Evolutionary conservation across 2,113 vertebrate genomes (phyloP).

Genomic region (Urocolius indicus): DNA sequence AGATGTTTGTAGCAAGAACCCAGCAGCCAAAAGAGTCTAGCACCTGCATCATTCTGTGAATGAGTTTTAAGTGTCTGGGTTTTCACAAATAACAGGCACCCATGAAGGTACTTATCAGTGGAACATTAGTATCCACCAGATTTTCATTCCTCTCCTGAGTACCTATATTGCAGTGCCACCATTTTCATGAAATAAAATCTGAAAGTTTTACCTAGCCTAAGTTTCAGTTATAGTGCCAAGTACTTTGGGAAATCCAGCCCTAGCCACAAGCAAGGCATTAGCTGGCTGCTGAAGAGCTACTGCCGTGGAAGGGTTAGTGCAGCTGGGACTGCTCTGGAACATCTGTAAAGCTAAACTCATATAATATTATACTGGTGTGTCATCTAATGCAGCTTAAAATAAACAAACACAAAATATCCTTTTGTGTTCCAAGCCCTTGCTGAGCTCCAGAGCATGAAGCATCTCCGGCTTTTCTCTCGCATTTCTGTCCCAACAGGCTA

Average conservation of each 20-base stretch:
- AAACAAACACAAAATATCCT: background rate
- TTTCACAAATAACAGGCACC: background rate
- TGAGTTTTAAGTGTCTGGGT: background rate
- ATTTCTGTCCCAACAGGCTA: background rate
- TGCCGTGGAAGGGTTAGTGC: background rate
- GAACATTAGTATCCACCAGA: constrained; percentile 12
- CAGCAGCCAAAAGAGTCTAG: background rate
- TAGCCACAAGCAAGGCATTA: background rate
- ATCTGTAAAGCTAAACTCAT: background rate
- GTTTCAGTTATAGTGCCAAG: background rate
- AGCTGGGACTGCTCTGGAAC: background rate
- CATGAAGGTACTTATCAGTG: background rate
- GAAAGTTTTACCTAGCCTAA: background rate
- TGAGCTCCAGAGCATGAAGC: background rate
- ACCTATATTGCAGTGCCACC: background rate
- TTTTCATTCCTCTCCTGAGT: background rate
- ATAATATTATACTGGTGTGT: background rate
- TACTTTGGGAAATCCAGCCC: background rate
- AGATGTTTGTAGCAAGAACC: background rate
- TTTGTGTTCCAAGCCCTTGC: background rate
- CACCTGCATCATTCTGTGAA: constrained; percentile 4
- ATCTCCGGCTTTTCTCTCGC: background rate
- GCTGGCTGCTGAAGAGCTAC: background rate
- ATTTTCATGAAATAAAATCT: background rate
- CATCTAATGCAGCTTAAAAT: background rate